These are phyloP conservation scores for Oceanites oceanicus DNA, from an alignment of 2,113 vertebrate species.

Conservation along the genomic window DNA sequence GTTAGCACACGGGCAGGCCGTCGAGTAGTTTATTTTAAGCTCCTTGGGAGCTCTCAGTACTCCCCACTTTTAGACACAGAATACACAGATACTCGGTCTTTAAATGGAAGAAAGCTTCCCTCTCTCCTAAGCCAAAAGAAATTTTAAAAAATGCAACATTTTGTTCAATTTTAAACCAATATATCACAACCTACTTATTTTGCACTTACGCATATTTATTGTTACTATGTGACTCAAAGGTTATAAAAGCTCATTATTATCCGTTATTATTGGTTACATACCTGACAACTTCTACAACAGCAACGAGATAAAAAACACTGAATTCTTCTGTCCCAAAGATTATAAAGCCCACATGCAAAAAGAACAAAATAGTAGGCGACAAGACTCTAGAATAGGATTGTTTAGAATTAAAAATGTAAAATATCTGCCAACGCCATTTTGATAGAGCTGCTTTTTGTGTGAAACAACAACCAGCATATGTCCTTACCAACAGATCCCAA, in stretches of 20 bases:
- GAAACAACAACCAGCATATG: background rate
- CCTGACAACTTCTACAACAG: background rate
- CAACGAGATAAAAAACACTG: background rate
- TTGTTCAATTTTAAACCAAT: background rate
- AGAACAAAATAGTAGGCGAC: background rate
- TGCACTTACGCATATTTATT: background rate
- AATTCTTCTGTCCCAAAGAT: background rate
- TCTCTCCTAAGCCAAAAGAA: background rate
- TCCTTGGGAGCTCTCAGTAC: background rate
- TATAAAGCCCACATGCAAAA: background rate
- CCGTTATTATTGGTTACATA: background rate
- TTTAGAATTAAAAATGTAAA: background rate
- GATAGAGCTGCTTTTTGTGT: background rate
- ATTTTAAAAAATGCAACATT: background rate
- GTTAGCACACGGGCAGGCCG: background rate
- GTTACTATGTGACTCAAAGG: background rate
- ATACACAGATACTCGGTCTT: background rate
- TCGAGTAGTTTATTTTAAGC: background rate
- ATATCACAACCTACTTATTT: background rate
- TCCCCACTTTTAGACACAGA: background rate
- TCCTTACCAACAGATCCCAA: background rate
- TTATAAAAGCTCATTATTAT: background rate
- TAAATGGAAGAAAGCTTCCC: background rate
- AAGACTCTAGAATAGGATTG: background rate
- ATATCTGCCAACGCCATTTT: background rate